Conservation (phyloP, 2,888 invertebrate species). For the Lycia hirtaria region DNA sequence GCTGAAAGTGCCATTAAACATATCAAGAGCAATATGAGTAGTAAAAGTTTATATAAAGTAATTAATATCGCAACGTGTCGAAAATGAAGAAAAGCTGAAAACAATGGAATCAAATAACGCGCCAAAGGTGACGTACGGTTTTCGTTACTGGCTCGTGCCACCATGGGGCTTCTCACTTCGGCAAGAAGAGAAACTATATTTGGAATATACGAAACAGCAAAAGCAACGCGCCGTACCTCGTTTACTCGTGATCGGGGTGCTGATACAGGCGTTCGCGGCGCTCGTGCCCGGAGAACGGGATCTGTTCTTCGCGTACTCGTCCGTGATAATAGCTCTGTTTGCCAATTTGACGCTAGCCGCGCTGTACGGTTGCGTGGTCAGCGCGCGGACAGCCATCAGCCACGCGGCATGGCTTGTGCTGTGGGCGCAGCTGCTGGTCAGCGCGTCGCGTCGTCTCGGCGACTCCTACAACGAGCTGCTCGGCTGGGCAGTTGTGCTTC, state of each 20-base stretch:
- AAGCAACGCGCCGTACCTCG: conserved; percentile 73
- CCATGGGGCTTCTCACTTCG: conserved; percentile 72
- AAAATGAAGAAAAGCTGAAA: conserved; percentile 27
- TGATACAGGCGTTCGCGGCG: conserved; percentile 68
- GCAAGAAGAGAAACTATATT: conserved; percentile 73
- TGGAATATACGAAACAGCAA: conserved; percentile 72
- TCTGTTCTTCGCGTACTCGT: conserved; percentile 61
- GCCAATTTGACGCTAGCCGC: conserved; percentile 59
- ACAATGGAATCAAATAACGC: conserved; percentile 45
- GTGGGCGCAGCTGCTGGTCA: conserved; percentile 69
- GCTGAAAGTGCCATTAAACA: conserved; percentile 30
- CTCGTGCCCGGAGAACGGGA: conserved; percentile 75
- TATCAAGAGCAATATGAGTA: conserved; percentile 28
- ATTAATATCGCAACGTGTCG: conserved; percentile 14
- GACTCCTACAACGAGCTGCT: conserved; percentile 87
- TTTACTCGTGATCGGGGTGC: conserved; percentile 63
- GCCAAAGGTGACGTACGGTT: conserved; percentile 53
- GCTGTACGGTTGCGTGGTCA: conserved; percentile 56
- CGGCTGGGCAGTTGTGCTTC: conserved; percentile 90
- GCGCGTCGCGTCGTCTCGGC: conserved; percentile 78
- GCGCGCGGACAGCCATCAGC: conserved; percentile 83
- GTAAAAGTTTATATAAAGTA: conserved; percentile 8
- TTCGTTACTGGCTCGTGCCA: conserved; percentile 63
- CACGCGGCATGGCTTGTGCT: conserved; percentile 88
- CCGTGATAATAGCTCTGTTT: conserved; percentile 56